Evolutionary conservation across 2,797 vertebrate species (phyloP), one percentile per base, ranked within the genome.

Genomic region (Astyanax mexicanus): DNA sequence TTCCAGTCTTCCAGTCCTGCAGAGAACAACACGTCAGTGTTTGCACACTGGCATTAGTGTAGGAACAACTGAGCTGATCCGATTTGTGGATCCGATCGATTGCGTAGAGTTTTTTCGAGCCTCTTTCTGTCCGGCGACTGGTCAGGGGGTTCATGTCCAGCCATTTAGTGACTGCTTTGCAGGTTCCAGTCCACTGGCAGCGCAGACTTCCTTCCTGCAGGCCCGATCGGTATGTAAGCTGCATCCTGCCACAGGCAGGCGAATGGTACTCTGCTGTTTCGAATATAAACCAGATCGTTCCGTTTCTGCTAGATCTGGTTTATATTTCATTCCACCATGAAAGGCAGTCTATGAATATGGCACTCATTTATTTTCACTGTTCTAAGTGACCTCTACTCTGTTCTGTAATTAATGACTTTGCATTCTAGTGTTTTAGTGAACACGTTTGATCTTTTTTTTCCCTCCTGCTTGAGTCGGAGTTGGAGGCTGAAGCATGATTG

Each of bases 141-240:
- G 73, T 58, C 64, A 51, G 42, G 12, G 11, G 19, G 58, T 57
- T 77, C 49, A 15, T 81, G 54, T 65, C 73, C 82, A 71, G 69
- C 52, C 58, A 38, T 44, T 47, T 15, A n/a, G 54, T 62, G 49
- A 60, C 62, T 72, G 68, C 68, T 70, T 69, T 73, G 69, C 64
- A 69, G 58, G 79, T 81, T 81, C 72, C 76, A 79, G 76, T 74
- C 79, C 71, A 80, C 49, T 81, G 72, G 76, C 79, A 83, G 52
- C 70, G 45, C 76, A 79, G 76, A 83, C 79, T 79, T 83, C 82
- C 69, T 83, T 79, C 79, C 82, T 79, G 73, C 64, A 73, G 69
- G 52, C 74, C 60, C 54, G 58, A 69, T 70, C 47, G 67, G 49
- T 74, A 75, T 47, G 38, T 74, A 67, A 78, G 65, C 68, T 69